These are phyloP conservation scores for Plutomurus gul DNA, from an alignment of 1,140 invertebrate genomes.

Conservation along the genomic window DNA sequence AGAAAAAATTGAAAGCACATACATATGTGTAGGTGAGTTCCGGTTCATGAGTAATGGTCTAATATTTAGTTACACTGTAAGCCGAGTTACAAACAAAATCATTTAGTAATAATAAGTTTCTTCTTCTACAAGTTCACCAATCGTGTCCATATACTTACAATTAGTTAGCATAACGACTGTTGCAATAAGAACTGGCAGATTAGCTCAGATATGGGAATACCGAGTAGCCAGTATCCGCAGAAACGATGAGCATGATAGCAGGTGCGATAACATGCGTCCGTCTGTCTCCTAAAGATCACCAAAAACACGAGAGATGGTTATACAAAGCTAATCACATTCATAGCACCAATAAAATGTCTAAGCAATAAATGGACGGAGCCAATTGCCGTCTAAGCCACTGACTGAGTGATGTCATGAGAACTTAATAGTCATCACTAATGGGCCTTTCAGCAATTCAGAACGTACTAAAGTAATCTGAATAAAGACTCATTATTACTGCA, in stretches of 20 bases:
- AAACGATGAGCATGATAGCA: no score
- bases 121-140: not conserved
- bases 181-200: not conserved
- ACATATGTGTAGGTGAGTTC: not conserved
- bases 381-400: not conserved
- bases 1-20: not conserved
- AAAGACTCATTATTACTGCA: not conserved
- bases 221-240: not conserved
- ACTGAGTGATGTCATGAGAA: conserved; percentile 4
- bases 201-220: conserved; percentile 14
- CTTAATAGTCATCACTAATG: conserved; percentile 14
- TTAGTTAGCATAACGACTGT: not conserved
- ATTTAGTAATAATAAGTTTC: conserved; percentile 2
- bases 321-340: conserved; percentile 13
- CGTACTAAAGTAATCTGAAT: conserved; percentile 9
- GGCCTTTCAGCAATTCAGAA: conserved; percentile 2
- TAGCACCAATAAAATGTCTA: conserved; percentile 24
- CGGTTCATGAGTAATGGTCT: not conserved
- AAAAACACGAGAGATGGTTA: not conserved
- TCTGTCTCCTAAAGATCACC: no score
- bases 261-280: no score
- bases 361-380: conserved; percentile 7
- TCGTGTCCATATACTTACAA: conserved; percentile 5
- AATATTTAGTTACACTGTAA: not conserved
- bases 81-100: not conserved